Evolutionary conservation across 2,888 invertebrate species (phyloP), one percentile per base, ranked within the genome.

Genomic region (Taphrorychus bicolor): DNA sequence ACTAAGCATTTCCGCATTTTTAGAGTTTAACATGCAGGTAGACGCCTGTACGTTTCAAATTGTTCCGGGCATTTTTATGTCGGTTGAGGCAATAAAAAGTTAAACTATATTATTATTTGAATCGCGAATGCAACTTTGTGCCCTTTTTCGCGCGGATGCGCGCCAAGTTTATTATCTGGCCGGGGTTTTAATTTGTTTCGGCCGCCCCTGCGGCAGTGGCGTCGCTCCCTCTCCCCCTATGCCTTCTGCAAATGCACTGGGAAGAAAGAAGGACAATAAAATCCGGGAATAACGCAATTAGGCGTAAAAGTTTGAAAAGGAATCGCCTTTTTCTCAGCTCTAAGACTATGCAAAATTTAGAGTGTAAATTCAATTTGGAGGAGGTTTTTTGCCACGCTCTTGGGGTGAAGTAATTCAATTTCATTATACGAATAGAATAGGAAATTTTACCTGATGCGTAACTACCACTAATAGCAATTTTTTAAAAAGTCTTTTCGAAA

Each of bases 81-180:
- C 69, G 63, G 54, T 42, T 23, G 40, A 22, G 58, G 64, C 66
- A 63, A 70, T 70, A 70, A 70, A 70, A 70, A 66, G 56, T 62
- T 59, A 61, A 69, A 69, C 61, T 14, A 2, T 69, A 69, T 69
- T 69, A 69, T 69, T 69, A 69, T 69, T 65, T 49, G 65, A 65
- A 61, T 54, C 65, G 60, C 41, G 58, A 62, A 59, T 59, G 69
- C 69, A 60, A 69, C 69, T 65, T 69, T 65, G 69, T 69, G 58
- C 40, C 41, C 53, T 49, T 32, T 63, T 62, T 56, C 59, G 59
- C 32, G 32, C 32, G 32, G 32, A 32, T 32, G 32, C 32, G 32
- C 32, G 24, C 48, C 24, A 62, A 45, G 58, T 64, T 58, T 64
- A 58, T 64, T 53, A 45, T 52, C 16, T 52, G 19, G 19, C 51